Evolutionary conservation across 2,113 vertebrate genomes (phyloP).

Genomic region (Peromyscus maniculatus): DNA sequence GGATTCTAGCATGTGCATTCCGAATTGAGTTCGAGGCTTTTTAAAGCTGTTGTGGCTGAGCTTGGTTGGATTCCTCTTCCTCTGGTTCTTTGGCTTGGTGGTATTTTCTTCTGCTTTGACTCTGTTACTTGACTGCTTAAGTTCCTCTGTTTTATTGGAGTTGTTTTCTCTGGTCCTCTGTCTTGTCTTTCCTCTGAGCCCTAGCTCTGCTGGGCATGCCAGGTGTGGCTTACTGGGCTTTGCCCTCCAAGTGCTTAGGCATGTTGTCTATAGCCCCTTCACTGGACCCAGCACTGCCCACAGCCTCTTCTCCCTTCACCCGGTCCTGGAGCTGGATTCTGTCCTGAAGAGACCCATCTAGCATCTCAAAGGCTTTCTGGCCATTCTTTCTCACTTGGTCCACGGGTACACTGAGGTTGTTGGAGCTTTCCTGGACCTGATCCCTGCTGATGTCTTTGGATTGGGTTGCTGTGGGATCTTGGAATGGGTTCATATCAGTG

Average conservation of each 20-base stretch:
- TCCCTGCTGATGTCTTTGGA: background rate
- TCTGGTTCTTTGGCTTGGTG: background rate
- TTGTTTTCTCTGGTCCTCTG: no score
- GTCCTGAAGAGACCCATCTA: background rate
- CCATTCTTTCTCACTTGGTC: conserved; percentile 16
- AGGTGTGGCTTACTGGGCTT: background rate
- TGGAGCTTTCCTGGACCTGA: background rate
- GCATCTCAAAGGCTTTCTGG: background rate
- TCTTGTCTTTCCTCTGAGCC: background rate
- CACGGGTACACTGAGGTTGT: background rate
- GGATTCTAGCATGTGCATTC: no score
- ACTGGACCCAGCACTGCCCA: background rate
- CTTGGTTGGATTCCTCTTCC: conserved; percentile 43
- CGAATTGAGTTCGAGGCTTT: no score
- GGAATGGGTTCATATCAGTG: background rate
- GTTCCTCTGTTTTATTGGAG: no score
- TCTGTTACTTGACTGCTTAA: no score
- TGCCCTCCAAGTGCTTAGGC: background rate
- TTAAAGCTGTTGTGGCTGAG: background rate
- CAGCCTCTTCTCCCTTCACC: background rate
- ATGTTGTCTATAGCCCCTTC: background rate
- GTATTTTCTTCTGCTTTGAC: background rate
- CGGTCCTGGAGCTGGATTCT: background rate
- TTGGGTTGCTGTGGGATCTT: background rate
- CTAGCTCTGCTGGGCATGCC: background rate